phyloP scores from a whole-genome alignment of 1,140 invertebrate genomes.

The Heliconius hermathena region DNA sequence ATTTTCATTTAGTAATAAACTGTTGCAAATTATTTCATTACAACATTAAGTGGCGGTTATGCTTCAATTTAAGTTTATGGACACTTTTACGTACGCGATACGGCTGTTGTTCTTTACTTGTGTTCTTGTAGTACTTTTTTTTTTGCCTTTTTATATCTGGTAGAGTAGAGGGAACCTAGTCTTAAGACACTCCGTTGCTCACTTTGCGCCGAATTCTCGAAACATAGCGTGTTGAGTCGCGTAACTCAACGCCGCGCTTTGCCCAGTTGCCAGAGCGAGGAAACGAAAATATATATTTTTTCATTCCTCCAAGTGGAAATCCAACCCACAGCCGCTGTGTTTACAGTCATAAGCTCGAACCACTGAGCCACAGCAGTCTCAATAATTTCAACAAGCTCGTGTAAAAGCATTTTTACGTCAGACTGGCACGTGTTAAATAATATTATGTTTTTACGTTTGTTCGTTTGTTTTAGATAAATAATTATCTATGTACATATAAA shows the following conservation, averaged over 20 bases:
- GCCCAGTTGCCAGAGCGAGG: no score
- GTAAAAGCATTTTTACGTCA: constrained; percentile 27
- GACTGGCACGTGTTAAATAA: constrained; percentile 13
- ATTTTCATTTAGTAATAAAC: constrained; percentile 68
- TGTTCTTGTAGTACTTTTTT: not conserved
- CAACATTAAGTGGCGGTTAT: constrained; percentile 47
- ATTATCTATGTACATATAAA: not conserved
- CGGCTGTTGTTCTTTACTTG: constrained; percentile 31
- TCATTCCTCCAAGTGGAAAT: no score
- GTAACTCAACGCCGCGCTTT: no score
- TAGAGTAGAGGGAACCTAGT: no score
- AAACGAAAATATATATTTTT: no score
- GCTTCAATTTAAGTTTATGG: constrained; percentile 55
- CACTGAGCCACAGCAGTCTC: no score
- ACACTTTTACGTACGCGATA: constrained; percentile 31
- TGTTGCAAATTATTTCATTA: constrained; percentile 77
- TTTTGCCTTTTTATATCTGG: no score
- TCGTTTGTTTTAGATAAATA: constrained; percentile 5
- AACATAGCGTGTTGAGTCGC: no score
- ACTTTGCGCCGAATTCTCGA: no score
- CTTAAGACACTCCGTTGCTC: no score
- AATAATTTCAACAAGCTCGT: constrained; percentile 14
- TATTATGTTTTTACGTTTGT: not conserved
- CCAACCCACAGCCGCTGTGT: no score
- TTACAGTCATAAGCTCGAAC: no score